phyloP scores from a whole-genome alignment of 1,140 invertebrate species.

The Lepidostoma basale region DNA sequence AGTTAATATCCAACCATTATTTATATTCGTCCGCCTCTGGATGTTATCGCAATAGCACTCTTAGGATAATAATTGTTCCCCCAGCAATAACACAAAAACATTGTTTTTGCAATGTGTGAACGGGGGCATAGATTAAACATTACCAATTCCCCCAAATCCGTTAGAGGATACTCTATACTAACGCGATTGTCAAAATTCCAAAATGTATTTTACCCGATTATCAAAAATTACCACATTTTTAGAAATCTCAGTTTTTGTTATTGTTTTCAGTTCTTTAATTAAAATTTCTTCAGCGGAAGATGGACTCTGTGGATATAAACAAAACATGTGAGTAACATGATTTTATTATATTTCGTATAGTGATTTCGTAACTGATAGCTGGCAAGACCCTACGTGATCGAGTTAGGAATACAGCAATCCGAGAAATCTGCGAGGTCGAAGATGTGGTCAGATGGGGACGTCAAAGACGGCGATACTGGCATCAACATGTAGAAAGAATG shows the following conservation, averaged over 20 bases:
- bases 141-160: too few relatives aligned
- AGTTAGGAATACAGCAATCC: background rate
- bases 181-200: too few relatives aligned
- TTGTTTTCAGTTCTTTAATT: background rate
- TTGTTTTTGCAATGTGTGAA: slow-evolving; percentile 2
- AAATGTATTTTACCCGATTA: too few relatives aligned
- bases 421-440: too few relatives aligned
- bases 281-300: background rate
- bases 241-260: background rate
- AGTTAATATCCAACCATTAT: too few relatives aligned
- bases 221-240: background rate
- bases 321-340: slow-evolving; percentile 29
- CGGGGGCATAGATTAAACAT: background rate
- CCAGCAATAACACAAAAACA: background rate
- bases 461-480: too few relatives aligned
- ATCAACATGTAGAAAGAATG: background rate
- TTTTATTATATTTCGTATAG: background rate
- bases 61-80: slow-evolving; percentile 20
- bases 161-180: too few relatives aligned
- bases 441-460: too few relatives aligned
- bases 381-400: background rate
- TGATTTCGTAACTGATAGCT: background rate
- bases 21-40: too few relatives aligned
- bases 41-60: background rate
- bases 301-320: slow-evolving; percentile 9